Evolutionary conservation across 2,797 vertebrate genomes (phyloP).

Genomic region (Arremon brunneinucha): DNA sequence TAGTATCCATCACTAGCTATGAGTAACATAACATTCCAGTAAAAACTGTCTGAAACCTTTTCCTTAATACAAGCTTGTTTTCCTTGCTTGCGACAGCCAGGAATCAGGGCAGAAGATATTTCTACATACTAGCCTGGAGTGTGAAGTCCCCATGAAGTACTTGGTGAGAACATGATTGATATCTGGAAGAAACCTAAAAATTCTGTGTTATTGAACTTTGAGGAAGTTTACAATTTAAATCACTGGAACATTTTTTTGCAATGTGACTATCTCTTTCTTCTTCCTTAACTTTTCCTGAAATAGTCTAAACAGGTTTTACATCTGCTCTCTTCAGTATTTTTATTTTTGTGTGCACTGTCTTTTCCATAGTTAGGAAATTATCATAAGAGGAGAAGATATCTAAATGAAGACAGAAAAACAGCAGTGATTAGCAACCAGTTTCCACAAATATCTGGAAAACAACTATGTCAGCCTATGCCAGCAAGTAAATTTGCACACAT

Average conservation of each 20-base stretch:
- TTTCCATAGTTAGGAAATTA: background rate
- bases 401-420: background rate
- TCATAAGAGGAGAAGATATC: background rate
- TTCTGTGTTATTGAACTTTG: background rate
- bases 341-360: background rate
- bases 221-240: background rate
- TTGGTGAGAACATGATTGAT: background rate
- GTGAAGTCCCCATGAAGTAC: background rate
- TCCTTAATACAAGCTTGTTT: background rate
- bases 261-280: background rate
- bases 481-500: background rate
- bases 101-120: background rate
- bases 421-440: background rate
- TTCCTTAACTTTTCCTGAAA: background rate
- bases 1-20: background rate
- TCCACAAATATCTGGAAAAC: constrained; percentile 3
- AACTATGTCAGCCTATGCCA: background rate
- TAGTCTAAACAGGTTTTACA: background rate
- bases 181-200: background rate
- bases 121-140: background rate
- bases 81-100: background rate
- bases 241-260: background rate
- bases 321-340: background rate
- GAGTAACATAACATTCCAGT: background rate
- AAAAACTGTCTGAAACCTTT: background rate